Percentiles rank a stretch among this genome's conserved stretches.
Evolutionary conservation across 2,797 vertebrate genomes (phyloP).

Genomic region (Micromesistius poutassou): DNA sequence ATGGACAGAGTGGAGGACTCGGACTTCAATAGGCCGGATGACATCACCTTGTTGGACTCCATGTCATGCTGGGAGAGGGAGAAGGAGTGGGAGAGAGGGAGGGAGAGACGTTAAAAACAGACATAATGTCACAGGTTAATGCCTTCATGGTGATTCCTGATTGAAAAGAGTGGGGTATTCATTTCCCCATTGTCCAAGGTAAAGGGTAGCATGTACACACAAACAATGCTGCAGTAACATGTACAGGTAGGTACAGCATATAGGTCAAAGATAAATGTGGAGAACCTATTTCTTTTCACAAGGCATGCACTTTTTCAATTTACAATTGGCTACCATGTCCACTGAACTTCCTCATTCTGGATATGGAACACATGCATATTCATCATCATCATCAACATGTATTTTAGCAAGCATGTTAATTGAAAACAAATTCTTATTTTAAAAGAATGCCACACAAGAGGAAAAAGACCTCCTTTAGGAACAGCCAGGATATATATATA

Average conservation of each 20-base stretch:
- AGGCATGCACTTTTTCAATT: not conserved
- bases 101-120: constrained; percentile 6
- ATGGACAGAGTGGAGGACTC: constrained; percentile 82
- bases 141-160: not conserved
- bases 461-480: too few relatives aligned
- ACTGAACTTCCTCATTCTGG: not conserved
- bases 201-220: not conserved
- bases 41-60: constrained; percentile 92
- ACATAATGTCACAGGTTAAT: not conserved
- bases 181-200: not conserved
- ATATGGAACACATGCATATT: not conserved
- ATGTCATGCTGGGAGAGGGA: constrained; percentile 84
- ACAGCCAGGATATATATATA: too few relatives aligned
- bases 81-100: constrained; percentile 29
- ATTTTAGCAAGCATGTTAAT: too few relatives aligned
- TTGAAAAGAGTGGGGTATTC: not conserved
- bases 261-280: not conserved
- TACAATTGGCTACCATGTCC: not conserved
- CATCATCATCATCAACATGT: too few relatives aligned
- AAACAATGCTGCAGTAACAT: not conserved
- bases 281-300: not conserved
- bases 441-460: too few relatives aligned
- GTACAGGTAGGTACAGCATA: not conserved
- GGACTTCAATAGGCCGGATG: constrained; percentile 89
- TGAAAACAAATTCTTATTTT: too few relatives aligned